Evolutionary conservation across 2,113 vertebrate genomes (phyloP), one percentile per base, ranked within the genome.

Genomic region (Paracanthobrama guichenoti): DNA sequence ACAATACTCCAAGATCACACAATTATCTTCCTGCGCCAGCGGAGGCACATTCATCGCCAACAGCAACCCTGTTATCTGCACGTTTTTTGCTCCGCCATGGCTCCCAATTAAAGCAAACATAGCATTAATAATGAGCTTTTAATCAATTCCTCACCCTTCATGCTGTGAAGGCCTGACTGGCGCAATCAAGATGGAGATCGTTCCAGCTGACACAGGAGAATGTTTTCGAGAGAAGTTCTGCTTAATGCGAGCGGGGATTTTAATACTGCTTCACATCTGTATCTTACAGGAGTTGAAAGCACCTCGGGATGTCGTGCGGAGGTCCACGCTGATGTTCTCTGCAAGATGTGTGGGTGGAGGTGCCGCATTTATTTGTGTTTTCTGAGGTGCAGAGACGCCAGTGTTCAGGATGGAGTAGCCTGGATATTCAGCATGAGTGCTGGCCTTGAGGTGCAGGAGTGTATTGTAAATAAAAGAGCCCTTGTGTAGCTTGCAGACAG

Each of bases 341-440:
- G 44, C 14, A 26, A 77, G 74, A 53, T 75, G 72, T 57, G 85
- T 82, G 85, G 71, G 72, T 26, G 74, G 46, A 71, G 74, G 73
- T 72, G 80, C 71, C 20, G 28, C 60, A 71, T 64, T 67, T 76
- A 48, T 57, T 20, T 66, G 22, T 71, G 60, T 50, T 64, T 69
- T 28, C 59, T 11, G 60, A 50, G 71, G 44, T 62, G 13, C 60
- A 28, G 50, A 86, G 59, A 16, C 31, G 9, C 60, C 12, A 28
- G 67, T 26, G n/a, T 42, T 79, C 28, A 84, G 10, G 10, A 69
- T 84, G 66, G 86, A 85, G 74, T 83, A 85, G 79, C 83, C 44
- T 13, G 89, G 89, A 91, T 86, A 86, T 88, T 88, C 91, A 84
- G 83, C 83, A 50, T 85, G 86, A 89, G 82, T 88, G 82, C 78